Base-by-base conservation (phyloP, 2,888 invertebrate species). In the Lasioglossum morio region DNA sequence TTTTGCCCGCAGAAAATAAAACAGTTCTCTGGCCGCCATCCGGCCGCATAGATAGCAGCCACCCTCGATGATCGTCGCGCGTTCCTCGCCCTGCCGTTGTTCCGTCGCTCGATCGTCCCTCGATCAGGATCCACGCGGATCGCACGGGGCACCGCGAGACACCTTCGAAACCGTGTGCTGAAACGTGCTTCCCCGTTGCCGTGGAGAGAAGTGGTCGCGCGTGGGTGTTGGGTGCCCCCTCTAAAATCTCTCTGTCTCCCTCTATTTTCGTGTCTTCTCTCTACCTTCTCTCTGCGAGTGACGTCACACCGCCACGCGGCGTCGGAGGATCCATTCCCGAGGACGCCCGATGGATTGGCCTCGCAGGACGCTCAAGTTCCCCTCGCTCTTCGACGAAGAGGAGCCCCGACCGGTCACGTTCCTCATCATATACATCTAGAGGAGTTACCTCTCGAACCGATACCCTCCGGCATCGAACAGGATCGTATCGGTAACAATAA, bases 1-100 rank as follows among this genome's bases (percentile, higher is more conserved):
- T 88, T 66, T 93, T 91, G 92, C 89, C 90, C 88, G 92, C 92
- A 88, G 85, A 89, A 93, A 94, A 94, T 93, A 93, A 94, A 93
- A 92, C 93, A 93, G 94, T 94, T 81, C 88, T 89, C 90, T 84
- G 89, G 87, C 90, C 91, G 91, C 92, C 91, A 92, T 93, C 90
- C 91, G 89, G 86, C 91, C 87, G 92, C 85, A 91, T 91, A 92
- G 92, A 89, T 90, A 92, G 92, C 84, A 92, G 92, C 84, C 90
- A 63, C 27, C 66, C 27, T 60, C 86, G 90, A 92, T 93, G 87
- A 89, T 88, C 90, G 87, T 87, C 90, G 81, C 80, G 87, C 57
- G 87, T 84, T 87, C 77, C 53, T 53, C 23, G 53, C 10, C 53
- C 53, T 53, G 53, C 1, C 53, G 53, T 53, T 53, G 53, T 53